These are phyloP conservation scores for Chrysaora quinquecirrha DNA, from an alignment of 30 jellyfish, hydroid and myxozoan genomes.

Conservation along the genomic window DNA sequence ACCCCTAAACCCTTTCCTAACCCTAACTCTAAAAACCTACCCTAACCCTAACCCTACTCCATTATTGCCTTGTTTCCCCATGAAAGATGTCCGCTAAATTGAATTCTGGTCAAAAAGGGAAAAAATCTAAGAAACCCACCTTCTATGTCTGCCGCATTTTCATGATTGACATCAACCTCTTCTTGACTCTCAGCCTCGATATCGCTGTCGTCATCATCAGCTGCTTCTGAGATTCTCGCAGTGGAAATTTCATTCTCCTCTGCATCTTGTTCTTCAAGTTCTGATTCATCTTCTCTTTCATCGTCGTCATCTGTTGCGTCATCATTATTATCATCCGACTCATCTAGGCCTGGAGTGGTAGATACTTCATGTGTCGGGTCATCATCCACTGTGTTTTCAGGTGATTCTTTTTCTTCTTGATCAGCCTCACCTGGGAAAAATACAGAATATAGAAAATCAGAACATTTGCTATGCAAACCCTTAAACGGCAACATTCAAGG, in stretches of 20 bases:
- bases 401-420: conserved; percentile 63
- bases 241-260: conserved; percentile 54
- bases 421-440: conserved; percentile 64
- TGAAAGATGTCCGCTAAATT: no score
- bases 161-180: conserved; percentile 52
- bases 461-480: no score
- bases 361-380: conserved; percentile 60
- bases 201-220: conserved; percentile 2
- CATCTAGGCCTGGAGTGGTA: conserved; percentile 34
- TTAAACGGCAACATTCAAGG: no score
- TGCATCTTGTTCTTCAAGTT: conserved; percentile 56
- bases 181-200: conserved; percentile 52
- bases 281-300: conserved; percentile 51
- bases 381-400: conserved; percentile 50
- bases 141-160: background rate
- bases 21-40: no score
- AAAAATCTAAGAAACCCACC: no score
- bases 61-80: no score
- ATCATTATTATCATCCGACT: conserved; percentile 46
- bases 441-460: no score
- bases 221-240: conserved; percentile 9
- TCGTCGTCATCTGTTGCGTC: conserved; percentile 11
- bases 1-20: no score
- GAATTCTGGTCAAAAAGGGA: no score
- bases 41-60: no score